Evolutionary conservation across 2,888 invertebrate genomes (phyloP).

Genomic region (Euclidia mi): DNA sequence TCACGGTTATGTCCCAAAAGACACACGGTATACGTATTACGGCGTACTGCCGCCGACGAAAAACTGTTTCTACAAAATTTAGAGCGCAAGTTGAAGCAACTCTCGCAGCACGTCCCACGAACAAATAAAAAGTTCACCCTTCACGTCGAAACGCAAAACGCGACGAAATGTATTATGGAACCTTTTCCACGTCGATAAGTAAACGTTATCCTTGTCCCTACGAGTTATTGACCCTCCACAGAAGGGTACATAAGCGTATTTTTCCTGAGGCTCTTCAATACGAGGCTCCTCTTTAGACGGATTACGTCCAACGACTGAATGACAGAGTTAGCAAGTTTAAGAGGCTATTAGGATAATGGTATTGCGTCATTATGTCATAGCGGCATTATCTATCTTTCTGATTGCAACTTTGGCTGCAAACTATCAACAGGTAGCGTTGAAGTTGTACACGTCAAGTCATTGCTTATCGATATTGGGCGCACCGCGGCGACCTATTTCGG

Average conservation of each 20-base stretch:
- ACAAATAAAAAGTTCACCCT: slow-evolving; percentile 74
- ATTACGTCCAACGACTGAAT: slow-evolving; percentile 56
- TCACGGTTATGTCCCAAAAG: slow-evolving; percentile 18
- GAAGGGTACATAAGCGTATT: slow-evolving; percentile 73
- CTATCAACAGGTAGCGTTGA: slow-evolving; percentile 49
- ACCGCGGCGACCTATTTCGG: slow-evolving; percentile 21
- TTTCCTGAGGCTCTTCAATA: slow-evolving; percentile 60
- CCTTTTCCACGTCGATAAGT: slow-evolving; percentile 86
- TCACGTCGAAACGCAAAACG: slow-evolving; percentile 66
- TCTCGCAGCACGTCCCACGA: slow-evolving; percentile 61
- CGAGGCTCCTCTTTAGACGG: slow-evolving; percentile 56
- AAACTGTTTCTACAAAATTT: slow-evolving; percentile 66
- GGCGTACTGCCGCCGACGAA: slow-evolving; percentile 31
- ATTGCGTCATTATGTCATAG: slow-evolving; percentile 61
- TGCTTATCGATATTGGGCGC: slow-evolving; percentile 37
- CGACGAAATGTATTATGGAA: slow-evolving; percentile 79
- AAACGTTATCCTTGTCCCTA: slow-evolving; percentile 83
- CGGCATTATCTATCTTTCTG: slow-evolving; percentile 50
- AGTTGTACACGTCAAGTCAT: slow-evolving; percentile 34
- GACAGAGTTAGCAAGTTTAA: slow-evolving; percentile 66
- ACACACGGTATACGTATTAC: slow-evolving; percentile 40
- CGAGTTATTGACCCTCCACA: slow-evolving; percentile 78
- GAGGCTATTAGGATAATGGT: slow-evolving; percentile 69
- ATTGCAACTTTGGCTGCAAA: slow-evolving; percentile 29
- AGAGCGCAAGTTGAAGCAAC: slow-evolving; percentile 58